These are phyloP conservation scores for Rhabdomys dilectus DNA, from an alignment of 2,113 vertebrate genomes.

Conservation along the genomic window DNA sequence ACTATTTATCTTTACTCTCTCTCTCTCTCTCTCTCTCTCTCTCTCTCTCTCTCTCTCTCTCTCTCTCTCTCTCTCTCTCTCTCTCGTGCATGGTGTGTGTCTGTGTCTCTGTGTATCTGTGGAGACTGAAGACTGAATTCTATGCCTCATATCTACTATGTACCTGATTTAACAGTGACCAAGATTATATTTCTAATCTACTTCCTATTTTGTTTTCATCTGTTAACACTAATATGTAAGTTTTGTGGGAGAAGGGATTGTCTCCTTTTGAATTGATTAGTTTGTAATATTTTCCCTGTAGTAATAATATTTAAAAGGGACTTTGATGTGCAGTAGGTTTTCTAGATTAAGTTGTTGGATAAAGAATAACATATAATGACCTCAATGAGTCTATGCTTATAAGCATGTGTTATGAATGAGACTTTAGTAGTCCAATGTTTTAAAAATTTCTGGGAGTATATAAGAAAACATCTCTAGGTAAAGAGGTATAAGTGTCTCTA, in stretches of 20 bases:
- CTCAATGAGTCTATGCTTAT: neutral
- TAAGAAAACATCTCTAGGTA: neutral
- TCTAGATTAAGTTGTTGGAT: neutral
- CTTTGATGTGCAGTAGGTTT: neutral
- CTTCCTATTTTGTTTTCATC: neutral
- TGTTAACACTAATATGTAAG: neutral
- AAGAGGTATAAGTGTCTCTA: neutral
- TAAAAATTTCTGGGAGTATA: neutral
- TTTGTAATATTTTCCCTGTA: slow-evolving; percentile 1
- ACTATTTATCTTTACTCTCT: too few relatives aligned
- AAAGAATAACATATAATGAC: neutral
- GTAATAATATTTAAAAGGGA: neutral
- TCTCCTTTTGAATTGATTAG: neutral
- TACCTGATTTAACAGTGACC: neutral
- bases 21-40: too few relatives aligned
- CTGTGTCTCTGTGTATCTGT: neutral
- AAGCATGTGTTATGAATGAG: neutral
- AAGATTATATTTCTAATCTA: neutral
- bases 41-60: too few relatives aligned
- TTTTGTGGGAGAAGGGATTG: neutral
- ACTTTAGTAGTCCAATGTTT: neutral
- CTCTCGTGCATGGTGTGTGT: neutral
- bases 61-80: too few relatives aligned
- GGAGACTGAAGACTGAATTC: neutral
- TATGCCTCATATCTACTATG: neutral